These are phyloP conservation scores for Scolanthus callimorphus DNA, from an alignment of 92 coral and sea anemone species.

Conservation along the genomic window DNA sequence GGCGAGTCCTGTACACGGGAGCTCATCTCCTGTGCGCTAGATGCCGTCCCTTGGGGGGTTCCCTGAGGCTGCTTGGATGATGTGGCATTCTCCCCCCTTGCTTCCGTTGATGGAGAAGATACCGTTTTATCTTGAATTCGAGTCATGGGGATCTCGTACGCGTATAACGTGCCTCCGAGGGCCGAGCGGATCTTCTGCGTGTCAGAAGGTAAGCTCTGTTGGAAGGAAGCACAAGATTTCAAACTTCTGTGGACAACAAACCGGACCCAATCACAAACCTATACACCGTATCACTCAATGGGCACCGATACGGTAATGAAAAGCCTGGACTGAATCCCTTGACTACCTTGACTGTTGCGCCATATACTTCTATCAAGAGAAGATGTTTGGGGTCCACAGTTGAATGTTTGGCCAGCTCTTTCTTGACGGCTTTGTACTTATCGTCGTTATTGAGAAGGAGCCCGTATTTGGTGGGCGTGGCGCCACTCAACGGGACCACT, in stretches of 20 bases:
- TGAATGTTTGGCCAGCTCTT: conserved; percentile 76
- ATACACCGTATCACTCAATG: no score
- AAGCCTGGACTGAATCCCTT: no score
- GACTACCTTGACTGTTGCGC: conserved; percentile 94
- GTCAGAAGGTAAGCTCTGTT: conserved; percentile 86
- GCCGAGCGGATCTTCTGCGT: conserved; percentile 90
- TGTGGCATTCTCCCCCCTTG: background rate
- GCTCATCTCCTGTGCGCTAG: conserved; percentile 1
- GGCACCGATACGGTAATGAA: no score
- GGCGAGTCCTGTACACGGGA: background rate
- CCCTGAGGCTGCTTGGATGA: background rate
- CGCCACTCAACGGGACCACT: conserved; percentile 85
- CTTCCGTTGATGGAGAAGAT: background rate
- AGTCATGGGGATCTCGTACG: conserved; percentile 84
- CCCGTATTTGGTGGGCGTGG: conserved; percentile 87
- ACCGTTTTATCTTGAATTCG: background rate
- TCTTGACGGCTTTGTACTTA: conserved; percentile 85
- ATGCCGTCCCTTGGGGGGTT: background rate
- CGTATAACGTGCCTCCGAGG: conserved; percentile 83
- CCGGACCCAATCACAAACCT: no score
- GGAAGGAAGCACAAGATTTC: no score
- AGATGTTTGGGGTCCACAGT: conserved; percentile 56
- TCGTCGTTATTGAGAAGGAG: conserved; percentile 83
- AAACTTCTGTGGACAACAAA: no score
- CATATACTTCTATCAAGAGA: conserved; percentile 85